Evolutionary conservation across 2,797 vertebrate species (phyloP), one percentile per base, ranked within the genome.

Genomic region (Xiphophorus birchmanni): DNA sequence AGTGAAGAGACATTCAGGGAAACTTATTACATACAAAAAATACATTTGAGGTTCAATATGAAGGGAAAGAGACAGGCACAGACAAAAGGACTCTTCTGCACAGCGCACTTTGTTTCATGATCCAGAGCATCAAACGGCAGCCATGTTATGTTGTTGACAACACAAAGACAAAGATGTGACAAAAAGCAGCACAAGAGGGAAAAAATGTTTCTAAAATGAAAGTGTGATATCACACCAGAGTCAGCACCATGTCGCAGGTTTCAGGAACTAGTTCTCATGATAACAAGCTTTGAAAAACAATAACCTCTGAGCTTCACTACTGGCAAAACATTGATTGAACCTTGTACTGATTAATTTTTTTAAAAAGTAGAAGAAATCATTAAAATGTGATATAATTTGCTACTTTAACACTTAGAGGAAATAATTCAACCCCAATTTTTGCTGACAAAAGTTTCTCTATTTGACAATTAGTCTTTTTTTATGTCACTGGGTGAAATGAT

Each of bases 401-500:
- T 71, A 9, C n/a, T 29, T 58, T 67, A 23, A 63, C 4, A 32
- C 37, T 2, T 8, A 1, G n/a, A 50, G 11, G 35, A 67, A 50
- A 67, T 45, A 56, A 54, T 56, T 80, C 58, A 21, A 76, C 73
- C 71, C 26, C 5, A 50, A 29, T 80, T 50, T 71, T 73, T 0
- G 9, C 23, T 5, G 5, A 56, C 18, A 73, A 65, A n/a, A 50
- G 4, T 23, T 79, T 67, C 71, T 78, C 23, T 23, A 7, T 73
- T 72, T 76, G 44, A 73, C 69, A 77, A 44, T 12, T 60, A 75
- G 54, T 74, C 47, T 47, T 50, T 67, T 75, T 37, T 58, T 40
- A 84, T 82, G 80, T 82, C 79, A 82, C 48, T 74, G 74, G 40
- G 50, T 74, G 71, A 74, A 76, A 54, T 74, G 37, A 42, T 29